A percentile compares a stretch with the other conserved stretches of the same genome.
Evolutionary conservation across 2,113 vertebrate species (phyloP).

Genomic region (Psilopsiagon aymara): DNA sequence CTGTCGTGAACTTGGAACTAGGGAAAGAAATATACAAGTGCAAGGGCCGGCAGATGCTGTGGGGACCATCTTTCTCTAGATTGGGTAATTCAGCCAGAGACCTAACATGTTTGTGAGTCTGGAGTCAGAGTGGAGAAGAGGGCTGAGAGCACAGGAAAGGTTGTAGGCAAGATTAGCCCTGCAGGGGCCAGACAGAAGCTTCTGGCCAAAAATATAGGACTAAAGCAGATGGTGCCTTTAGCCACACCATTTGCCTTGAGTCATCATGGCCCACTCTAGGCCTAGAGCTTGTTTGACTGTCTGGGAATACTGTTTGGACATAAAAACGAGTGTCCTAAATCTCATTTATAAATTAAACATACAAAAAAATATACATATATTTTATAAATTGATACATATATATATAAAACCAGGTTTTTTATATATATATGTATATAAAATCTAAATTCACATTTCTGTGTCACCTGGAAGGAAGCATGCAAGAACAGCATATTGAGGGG

Average conservation of each 20-base stretch:
- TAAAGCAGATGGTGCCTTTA: background rate
- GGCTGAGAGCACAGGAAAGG: background rate
- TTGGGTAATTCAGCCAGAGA: background rate
- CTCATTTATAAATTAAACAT: slow-evolving; percentile 74
- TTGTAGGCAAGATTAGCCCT: background rate
- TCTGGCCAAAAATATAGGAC: background rate
- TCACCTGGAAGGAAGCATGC: slow-evolving; percentile 47
- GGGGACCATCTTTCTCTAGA: background rate
- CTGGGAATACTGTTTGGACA: slow-evolving; percentile 25
- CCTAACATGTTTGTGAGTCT: background rate
- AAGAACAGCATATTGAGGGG: background rate
- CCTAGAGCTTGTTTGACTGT: slow-evolving; percentile 30
- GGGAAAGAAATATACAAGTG: background rate
- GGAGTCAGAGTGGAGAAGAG: background rate
- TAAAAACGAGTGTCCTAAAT: slow-evolving; percentile 35
- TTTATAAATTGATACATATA: slow-evolving; percentile 30
- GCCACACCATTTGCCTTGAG: background rate
- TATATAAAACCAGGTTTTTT: background rate
- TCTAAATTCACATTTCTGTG: slow-evolving; percentile 67
- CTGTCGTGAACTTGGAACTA: background rate
- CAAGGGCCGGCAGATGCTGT: background rate
- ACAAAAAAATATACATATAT: slow-evolving; percentile 66
- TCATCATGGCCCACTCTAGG: background rate
- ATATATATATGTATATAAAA: slow-evolving; percentile 14
- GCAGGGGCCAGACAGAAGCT: background rate